Conservation (phyloP, 2,797 vertebrate genomes). For the Labroides dimidiatus region DNA sequence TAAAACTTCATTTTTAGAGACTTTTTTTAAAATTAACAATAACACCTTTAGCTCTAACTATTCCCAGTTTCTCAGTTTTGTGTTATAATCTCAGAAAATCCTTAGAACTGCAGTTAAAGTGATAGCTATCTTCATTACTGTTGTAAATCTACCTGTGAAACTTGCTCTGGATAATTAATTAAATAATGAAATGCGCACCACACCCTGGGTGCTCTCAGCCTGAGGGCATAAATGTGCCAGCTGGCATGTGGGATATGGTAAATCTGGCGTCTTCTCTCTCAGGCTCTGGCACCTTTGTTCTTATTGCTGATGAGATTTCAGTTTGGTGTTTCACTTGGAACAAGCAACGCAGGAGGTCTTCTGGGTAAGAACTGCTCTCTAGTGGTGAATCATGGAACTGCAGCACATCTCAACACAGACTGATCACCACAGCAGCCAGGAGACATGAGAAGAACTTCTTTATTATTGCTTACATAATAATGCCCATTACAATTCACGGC, state of each 20-base stretch:
- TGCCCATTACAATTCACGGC: constrained; percentile 39
- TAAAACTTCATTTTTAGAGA: too few relatives aligned
- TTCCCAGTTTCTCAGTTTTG: too few relatives aligned
- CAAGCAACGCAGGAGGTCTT: neutral
- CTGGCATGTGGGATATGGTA: neutral
- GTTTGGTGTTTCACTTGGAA: neutral
- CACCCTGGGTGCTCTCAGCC: constrained; percentile 41
- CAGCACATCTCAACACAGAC: neutral
- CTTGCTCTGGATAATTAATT: neutral
- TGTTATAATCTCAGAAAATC: too few relatives aligned
- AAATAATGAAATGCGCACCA: neutral
- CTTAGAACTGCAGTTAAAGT: too few relatives aligned
- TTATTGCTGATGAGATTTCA: neutral
- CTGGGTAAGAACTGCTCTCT: constrained; percentile 32
- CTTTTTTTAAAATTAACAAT: too few relatives aligned
- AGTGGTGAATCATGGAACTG: constrained; percentile 37
- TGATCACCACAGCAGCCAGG: neutral
- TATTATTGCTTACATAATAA: constrained; percentile 62
- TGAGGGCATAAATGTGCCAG: neutral
- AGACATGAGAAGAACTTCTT: constrained; percentile 32
- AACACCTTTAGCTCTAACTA: neutral
- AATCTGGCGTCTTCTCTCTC: neutral
- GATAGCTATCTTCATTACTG: neutral
- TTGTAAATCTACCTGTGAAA: neutral
- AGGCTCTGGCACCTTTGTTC: neutral